Base-by-base conservation (phyloP, 2,797 vertebrate genomes). In the Tenualosa ilisha region DNA sequence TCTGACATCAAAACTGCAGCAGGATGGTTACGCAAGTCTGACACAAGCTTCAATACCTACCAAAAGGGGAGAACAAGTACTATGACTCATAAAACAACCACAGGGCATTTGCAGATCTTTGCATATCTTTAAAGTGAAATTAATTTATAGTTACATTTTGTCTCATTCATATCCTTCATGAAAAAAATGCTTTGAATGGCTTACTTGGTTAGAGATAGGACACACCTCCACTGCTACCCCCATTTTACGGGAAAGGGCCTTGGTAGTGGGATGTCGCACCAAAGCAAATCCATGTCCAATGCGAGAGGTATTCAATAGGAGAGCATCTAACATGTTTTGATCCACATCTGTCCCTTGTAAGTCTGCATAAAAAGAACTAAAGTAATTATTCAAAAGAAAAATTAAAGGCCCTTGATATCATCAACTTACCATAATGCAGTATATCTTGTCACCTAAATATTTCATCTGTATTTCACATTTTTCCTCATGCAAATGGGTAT, bases 171-270 rank as follows among this genome's bases (percentile, higher is more conserved):
- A 56, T 56, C 54, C 20, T 6, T 31, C 53, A 24, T 43, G 22
- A 51, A 51, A 51, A 65, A 61, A 37, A 53, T 11, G 81, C 4
- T 49, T 6, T 24, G 17, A 49, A 15, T 20, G 85, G 83, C 9
- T 6, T 89, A 96, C 98, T 97, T 98, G 98, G 90, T 99, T 99
- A 90, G 98, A 99, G 91, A 98, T 95, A 61, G 97, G 97, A 84
- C 97, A 98, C 86, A 98, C 94, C 91, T 99, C 97, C 61, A 98
- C 54, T 17, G 97, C 95, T 75, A 97, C 92, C 17, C 95, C 94
- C 91, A 85, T 95, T 91, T 95, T 95, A 91, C 92, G 92, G 75
- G 96, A 96, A 0, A 97, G 86, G 24, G 91, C 90, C 91, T 91
- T 96, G 85, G 95, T 95, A 65, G 94, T 85, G 0, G 96, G 97